Percentiles rank a stretch among this genome's conserved stretches.
phyloP scores from a whole-genome alignment of 2,797 vertebrate species.

The Squalus acanthias region DNA sequence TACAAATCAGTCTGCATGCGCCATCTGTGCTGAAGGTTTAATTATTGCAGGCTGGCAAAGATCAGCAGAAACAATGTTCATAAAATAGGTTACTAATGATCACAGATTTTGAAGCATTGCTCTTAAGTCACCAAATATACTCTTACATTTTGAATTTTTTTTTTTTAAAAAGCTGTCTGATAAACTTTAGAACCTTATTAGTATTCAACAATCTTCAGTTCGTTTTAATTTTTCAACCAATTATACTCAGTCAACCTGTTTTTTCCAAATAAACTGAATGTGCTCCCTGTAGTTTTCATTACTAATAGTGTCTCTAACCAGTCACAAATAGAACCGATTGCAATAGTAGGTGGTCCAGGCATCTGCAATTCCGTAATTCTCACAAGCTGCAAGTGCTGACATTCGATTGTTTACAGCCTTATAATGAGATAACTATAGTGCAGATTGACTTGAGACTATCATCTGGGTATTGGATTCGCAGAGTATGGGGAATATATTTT shows the following conservation, averaged over 20 bases:
- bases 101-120: not conserved
- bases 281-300: not conserved
- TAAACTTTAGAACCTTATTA: not conserved
- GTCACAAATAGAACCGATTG: not conserved
- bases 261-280: not conserved
- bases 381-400: not conserved
- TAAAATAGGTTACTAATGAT: not conserved
- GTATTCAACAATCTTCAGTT: not conserved
- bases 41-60: constrained; percentile 8
- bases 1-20: not conserved
- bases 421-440: not conserved
- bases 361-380: not conserved
- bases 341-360: not conserved
- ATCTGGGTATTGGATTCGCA: not conserved
- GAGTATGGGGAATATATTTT: not conserved
- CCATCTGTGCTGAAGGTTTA: constrained; percentile 1
- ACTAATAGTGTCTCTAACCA: not conserved
- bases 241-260: not conserved
- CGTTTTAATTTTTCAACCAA: not conserved
- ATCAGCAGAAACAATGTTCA: not conserved
- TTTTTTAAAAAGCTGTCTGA: not conserved
- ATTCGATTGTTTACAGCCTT: not conserved
- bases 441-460: not conserved
- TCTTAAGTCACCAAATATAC: not conserved
- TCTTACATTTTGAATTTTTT: not conserved